Percentiles rank a stretch among this genome's conserved stretches.
These are phyloP conservation scores for Parasteatoda tepidariorum DNA, from an alignment of 1,140 invertebrate genomes.

Conservation along the genomic window DNA sequence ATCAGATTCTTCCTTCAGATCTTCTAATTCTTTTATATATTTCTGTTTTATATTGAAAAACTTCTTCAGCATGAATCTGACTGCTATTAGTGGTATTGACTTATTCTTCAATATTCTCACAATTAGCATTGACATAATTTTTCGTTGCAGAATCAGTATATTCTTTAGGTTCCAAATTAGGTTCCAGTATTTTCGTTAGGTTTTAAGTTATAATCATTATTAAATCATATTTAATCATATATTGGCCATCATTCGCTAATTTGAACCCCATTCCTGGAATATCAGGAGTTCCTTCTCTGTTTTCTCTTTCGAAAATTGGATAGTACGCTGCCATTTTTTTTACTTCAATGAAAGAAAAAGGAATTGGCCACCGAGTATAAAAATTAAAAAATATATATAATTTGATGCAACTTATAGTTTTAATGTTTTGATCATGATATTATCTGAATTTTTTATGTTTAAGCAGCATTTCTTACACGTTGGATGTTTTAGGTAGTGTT, in stretches of 20 bases:
- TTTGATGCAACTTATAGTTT: too few relatives aligned
- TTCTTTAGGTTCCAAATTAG: not conserved
- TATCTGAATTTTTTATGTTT: not conserved
- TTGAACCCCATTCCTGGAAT: constrained; percentile 3
- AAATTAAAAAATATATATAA: too few relatives aligned
- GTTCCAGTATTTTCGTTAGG: not conserved
- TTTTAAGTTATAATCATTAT: not conserved
- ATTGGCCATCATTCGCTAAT: constrained; percentile 13
- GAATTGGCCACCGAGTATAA: too few relatives aligned
- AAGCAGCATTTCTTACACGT: not conserved
- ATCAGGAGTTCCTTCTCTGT: not conserved
- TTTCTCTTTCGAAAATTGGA: not conserved
- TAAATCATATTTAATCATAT: constrained; percentile 4
- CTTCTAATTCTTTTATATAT: not conserved
- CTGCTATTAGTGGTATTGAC: too few relatives aligned
- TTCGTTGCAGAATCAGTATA: not conserved
- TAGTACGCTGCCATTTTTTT: constrained; percentile 9
- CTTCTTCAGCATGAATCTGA: too few relatives aligned
- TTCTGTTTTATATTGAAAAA: not conserved
- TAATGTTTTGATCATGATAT: constrained; percentile 4
- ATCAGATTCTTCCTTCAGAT: not conserved
- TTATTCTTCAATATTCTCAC: not conserved
- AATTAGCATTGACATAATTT: not conserved
- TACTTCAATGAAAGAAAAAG: not conserved
- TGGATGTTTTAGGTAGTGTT: not conserved